phyloP scores from a whole-genome alignment of 2,113 vertebrate species.

The Eulacestoma nigropectus region DNA sequence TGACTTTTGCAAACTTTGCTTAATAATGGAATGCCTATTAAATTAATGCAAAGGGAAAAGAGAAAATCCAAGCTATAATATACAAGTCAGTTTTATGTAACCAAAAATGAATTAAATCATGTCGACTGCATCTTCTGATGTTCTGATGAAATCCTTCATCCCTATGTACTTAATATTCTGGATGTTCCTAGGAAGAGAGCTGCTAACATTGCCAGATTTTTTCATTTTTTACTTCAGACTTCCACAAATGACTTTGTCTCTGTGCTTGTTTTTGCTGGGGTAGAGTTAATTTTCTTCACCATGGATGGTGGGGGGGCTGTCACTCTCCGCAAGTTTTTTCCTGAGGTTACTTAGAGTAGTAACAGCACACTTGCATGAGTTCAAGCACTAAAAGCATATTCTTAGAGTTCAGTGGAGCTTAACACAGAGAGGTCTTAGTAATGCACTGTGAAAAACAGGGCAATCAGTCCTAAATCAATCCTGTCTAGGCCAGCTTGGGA shows the following conservation, averaged over 20 bases:
- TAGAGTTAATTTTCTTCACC: neutral
- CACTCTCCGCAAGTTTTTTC: neutral
- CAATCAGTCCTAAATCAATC: neutral
- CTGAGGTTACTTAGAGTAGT: neutral
- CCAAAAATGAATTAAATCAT: neutral
- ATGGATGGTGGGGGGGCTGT: fast-evolving
- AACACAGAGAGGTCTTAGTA: neutral
- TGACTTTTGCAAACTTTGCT: neutral
- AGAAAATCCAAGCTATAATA: neutral
- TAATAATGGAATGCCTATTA: neutral
- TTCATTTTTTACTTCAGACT: neutral
- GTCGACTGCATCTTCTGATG: neutral
- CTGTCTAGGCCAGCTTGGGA: neutral
- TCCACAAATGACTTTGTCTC: neutral
- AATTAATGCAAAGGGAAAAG: neutral
- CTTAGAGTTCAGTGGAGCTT: neutral
- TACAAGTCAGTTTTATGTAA: neutral
- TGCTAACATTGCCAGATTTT: neutral
- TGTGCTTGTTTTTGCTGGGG: neutral
- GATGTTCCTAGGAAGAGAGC: neutral
- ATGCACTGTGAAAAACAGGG: neutral
- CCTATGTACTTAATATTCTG: neutral
- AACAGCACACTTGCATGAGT: fast-evolving
- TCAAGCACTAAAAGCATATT: fast-evolving
- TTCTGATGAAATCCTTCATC: neutral